These are phyloP conservation scores for Clanis bilineata DNA, from an alignment of 2,888 invertebrate genomes.

Conservation along the genomic window DNA sequence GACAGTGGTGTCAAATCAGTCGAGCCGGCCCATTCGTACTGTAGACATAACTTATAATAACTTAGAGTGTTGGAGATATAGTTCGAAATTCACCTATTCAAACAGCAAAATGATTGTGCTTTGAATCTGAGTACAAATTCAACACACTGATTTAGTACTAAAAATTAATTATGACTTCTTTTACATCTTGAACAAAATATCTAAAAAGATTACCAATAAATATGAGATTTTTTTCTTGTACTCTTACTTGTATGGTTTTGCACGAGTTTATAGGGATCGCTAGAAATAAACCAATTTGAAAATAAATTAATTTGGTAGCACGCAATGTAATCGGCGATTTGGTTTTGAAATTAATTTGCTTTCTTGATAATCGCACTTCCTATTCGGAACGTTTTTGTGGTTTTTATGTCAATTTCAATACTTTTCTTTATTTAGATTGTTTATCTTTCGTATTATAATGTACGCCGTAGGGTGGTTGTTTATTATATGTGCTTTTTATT, in stretches of 20 bases:
- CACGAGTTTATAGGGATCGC: conserved; percentile 31
- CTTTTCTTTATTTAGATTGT: conserved; percentile 48
- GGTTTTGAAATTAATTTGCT: conserved; percentile 63
- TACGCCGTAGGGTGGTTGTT: neutral
- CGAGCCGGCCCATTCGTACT: too few species aligned
- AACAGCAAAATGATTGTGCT: too few species aligned
- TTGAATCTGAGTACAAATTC: too few species aligned
- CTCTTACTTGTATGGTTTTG: neutral
- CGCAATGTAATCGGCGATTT: conserved; percentile 68
- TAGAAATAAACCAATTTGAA: conserved; percentile 52
- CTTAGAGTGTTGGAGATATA: too few species aligned
- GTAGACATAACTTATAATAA: too few species aligned
- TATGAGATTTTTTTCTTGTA: neutral
- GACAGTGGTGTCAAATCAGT: too few species aligned
- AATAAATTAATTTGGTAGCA: conserved; percentile 72
- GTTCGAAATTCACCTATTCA: too few species aligned
- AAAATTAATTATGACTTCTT: too few species aligned
- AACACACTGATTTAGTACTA: too few species aligned
- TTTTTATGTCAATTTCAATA: conserved; percentile 56
- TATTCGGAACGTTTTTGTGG: conserved; percentile 56
- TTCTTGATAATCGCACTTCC: conserved; percentile 58
- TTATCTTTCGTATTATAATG: conserved; percentile 34
- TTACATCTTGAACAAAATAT: too few species aligned
- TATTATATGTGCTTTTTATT: neutral
- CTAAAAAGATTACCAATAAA: too few species aligned